These are phyloP conservation scores for Paralvinella palmiformis DNA, from an alignment of 1,140 invertebrate genomes.

Conservation along the genomic window DNA sequence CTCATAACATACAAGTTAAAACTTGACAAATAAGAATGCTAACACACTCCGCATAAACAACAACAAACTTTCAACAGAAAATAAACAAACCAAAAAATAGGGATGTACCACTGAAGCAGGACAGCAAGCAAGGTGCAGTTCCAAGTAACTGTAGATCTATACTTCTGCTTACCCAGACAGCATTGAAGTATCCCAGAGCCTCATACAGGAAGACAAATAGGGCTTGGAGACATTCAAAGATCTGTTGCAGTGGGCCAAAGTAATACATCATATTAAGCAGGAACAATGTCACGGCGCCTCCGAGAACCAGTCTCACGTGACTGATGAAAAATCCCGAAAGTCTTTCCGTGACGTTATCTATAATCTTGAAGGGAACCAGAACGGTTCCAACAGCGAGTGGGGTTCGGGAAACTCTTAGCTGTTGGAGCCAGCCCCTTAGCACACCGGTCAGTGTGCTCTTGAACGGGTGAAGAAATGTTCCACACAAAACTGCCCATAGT, in stretches of 20 bases:
- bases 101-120: too few species aligned
- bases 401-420: constrained; percentile 49
- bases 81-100: too few species aligned
- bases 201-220: constrained; percentile 35
- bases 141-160: too few species aligned
- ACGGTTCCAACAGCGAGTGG: constrained; percentile 62
- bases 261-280: constrained; percentile 42
- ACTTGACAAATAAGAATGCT: too few species aligned
- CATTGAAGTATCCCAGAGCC: constrained; percentile 42
- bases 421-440: constrained; percentile 63
- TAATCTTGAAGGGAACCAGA: constrained; percentile 60
- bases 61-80: too few species aligned
- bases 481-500: constrained; percentile 88
- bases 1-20: too few species aligned
- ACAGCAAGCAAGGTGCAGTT: too few species aligned
- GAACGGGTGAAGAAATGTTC: constrained; percentile 81
- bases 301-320: constrained; percentile 1
- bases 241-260: constrained; percentile 39
- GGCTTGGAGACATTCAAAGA: constrained; percentile 31
- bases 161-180: constrained; percentile 43
- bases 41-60: too few species aligned
- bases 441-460: constrained; percentile 68
- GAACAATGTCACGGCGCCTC: constrained; percentile 26
- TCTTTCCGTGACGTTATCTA: not conserved
- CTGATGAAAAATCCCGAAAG: not conserved